These are phyloP conservation scores for Moxostoma hubbsi DNA, from an alignment of 2,797 vertebrate genomes.

Conservation along the genomic window DNA sequence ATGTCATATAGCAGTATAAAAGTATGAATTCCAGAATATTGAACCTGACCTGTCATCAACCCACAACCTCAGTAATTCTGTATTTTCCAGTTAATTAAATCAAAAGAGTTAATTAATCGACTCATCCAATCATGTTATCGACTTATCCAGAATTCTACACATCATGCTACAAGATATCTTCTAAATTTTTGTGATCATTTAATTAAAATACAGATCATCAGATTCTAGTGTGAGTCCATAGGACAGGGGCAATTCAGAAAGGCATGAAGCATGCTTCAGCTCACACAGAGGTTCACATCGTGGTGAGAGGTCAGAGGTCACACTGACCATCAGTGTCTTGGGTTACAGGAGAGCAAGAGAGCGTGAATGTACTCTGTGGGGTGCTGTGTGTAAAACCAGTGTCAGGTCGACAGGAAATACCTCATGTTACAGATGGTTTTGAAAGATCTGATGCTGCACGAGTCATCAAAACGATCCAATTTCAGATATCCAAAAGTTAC, in stretches of 20 bases:
- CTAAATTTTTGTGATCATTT: conserved; percentile 7
- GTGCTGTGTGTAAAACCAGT: background rate
- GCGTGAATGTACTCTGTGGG: conserved; percentile 1
- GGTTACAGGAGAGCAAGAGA: conserved; percentile 44
- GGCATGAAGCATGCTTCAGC: conserved; percentile 33
- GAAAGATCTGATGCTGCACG: conserved; percentile 5
- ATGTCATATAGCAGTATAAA: too few species aligned
- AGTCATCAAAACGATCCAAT: conserved; percentile 10
- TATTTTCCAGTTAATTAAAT: background rate
- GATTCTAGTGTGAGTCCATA: background rate
- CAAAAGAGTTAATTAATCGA: background rate
- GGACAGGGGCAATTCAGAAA: background rate
- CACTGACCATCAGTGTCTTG: conserved; percentile 46
- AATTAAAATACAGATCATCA: conserved; percentile 19
- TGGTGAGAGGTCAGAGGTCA: conserved; percentile 48
- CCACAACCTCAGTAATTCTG: background rate
- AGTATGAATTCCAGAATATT: too few species aligned
- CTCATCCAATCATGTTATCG: too few species aligned
- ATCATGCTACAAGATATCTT: background rate
- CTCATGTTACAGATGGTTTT: conserved; percentile 28
- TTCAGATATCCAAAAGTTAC: conserved; percentile 11
- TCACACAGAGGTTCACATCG: conserved; percentile 29
- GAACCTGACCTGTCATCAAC: background rate
- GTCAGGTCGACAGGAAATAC: conserved; percentile 50
- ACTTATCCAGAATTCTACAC: background rate